Evolutionary conservation across 64 coral and sea anemone species (phyloP).

Genomic region (Pocillopora damicornis): DNA sequence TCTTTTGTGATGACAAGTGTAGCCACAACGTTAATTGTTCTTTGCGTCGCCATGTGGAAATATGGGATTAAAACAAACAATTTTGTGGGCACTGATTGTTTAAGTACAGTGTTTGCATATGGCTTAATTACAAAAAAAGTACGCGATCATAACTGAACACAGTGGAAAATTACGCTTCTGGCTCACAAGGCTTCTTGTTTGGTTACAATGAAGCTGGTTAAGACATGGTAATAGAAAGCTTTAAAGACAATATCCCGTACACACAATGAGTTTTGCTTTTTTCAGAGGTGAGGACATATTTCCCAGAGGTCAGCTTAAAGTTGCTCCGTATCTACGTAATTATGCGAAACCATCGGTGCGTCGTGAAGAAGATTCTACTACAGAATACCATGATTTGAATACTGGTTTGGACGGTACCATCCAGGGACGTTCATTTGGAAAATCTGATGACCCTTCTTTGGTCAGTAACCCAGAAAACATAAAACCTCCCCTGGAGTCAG

Average conservation of each 20-base stretch:
- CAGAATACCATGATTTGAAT: not conserved
- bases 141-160: not conserved
- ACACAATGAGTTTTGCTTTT: slow-evolving; percentile 26
- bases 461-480: not conserved
- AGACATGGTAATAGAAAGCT: not conserved
- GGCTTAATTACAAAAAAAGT: slow-evolving; percentile 19
- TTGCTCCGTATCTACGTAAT: slow-evolving; percentile 28
- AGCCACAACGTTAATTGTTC: slow-evolving; percentile 20
- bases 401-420: not conserved
- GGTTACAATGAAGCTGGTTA: not conserved
- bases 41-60: slow-evolving; percentile 3
- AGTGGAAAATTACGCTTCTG: not conserved
- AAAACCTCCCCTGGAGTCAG: not conserved
- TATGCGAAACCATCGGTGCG: slow-evolving; percentile 2
- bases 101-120: slow-evolving; percentile 13
- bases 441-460: not conserved
- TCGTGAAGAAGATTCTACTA: slow-evolving; percentile 5
- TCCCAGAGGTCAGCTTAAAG: slow-evolving; percentile 17
- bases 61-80: slow-evolving; percentile 22
- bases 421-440: not conserved
- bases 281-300: slow-evolving; percentile 34
- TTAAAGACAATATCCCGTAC: not conserved
- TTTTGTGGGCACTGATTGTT: slow-evolving; percentile 11
- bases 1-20: slow-evolving; percentile 25
- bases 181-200: not conserved